A percentile compares a stretch with the other conserved stretches of the same genome.
Conservation (phyloP, 2,797 vertebrate species). For the Sarcophilus harrisii region DNA sequence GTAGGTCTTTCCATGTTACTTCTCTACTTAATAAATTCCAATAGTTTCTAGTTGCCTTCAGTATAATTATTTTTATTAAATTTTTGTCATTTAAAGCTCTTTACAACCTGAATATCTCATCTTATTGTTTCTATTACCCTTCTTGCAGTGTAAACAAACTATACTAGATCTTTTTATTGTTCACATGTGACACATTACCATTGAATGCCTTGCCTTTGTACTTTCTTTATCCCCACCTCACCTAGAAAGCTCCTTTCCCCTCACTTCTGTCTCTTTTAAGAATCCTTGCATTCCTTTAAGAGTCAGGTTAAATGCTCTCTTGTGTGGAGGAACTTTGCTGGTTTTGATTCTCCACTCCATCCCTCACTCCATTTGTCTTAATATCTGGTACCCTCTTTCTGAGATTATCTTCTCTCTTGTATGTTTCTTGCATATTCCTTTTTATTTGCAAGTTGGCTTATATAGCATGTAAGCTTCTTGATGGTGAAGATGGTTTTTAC, state of each 20-base stretch:
- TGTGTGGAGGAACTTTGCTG: neutral
- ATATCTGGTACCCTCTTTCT: neutral
- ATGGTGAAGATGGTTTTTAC: neutral
- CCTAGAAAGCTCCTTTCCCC: neutral
- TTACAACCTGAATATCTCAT: neutral
- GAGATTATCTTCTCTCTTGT: neutral
- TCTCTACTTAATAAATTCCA: neutral
- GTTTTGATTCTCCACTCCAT: neutral
- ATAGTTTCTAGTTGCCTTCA: neutral
- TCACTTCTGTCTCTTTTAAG: neutral
- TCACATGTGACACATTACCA: neutral
- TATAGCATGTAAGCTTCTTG: neutral
- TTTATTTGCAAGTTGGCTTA: neutral
- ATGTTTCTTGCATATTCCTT: neutral
- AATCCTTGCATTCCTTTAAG: neutral
- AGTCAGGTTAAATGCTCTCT: neutral
- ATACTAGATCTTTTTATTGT: neutral
- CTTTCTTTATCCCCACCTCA: neutral
- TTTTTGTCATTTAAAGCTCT: neutral
- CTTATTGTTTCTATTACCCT: neutral
- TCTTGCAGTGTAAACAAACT: neutral
- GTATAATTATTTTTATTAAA: too few species aligned
- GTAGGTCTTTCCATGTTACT: neutral
- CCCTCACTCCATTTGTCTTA: fast-evolving
- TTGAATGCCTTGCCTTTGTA: neutral